Percentiles rank a stretch among this genome's conserved stretches.
Conservation (phyloP, 2,113 vertebrate genomes). For the Passer domesticus region DNA sequence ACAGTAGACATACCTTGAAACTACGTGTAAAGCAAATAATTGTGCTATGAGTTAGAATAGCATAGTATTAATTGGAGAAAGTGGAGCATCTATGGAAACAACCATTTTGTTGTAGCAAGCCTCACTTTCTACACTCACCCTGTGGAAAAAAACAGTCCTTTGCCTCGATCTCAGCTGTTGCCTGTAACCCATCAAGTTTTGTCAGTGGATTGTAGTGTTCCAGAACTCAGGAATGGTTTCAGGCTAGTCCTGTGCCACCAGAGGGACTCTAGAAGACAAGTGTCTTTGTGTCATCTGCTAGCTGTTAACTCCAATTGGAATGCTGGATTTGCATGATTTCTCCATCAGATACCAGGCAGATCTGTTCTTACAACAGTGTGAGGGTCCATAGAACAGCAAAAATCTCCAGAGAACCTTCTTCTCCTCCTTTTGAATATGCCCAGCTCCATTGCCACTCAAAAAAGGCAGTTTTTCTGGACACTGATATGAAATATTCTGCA, state of each 20-base stretch:
- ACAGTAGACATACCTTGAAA: background rate
- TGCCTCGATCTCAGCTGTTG: background rate
- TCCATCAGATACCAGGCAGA: background rate
- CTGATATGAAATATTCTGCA: too few relatives aligned
- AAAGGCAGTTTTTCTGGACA: background rate
- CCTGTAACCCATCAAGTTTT: background rate
- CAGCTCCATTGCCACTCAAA: background rate
- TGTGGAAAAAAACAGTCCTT: background rate
- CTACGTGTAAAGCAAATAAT: background rate
- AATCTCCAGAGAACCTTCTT: background rate
- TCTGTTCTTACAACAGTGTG: background rate
- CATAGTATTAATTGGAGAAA: background rate
- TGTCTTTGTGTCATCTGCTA: background rate
- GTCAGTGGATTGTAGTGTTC: background rate
- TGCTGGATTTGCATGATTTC: background rate
- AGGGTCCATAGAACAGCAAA: background rate
- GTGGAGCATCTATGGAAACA: background rate
- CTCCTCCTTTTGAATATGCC: background rate
- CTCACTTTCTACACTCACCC: background rate
- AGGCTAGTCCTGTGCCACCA: background rate
- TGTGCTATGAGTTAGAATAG: background rate
- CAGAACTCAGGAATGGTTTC: background rate
- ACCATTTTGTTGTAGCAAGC: background rate
- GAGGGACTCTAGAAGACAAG: background rate
- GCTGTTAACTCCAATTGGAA: background rate